Conservation (phyloP, 2,113 vertebrate genomes). For the Leucoraja erinaceus region DNA sequence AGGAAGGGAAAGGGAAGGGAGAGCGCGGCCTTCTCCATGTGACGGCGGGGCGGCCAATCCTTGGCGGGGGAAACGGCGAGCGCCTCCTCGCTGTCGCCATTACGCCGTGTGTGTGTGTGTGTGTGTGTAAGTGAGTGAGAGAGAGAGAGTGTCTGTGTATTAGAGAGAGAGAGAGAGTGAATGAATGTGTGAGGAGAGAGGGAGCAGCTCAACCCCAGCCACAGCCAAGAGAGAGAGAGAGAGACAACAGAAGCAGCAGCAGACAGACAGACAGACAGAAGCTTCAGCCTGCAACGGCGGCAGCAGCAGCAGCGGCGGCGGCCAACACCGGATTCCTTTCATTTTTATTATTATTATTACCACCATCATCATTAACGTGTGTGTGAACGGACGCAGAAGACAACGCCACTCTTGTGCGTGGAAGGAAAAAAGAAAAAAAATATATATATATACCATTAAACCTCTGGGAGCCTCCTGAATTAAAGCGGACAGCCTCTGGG, state of each 20-base stretch:
- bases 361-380: background rate
- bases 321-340: no score
- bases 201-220: background rate
- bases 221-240: no score
- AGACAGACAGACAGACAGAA: no score
- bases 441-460: background rate
- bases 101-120: constrained; percentile 1
- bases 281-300: background rate
- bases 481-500: background rate
- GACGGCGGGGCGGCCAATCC: background rate
- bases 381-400: background rate
- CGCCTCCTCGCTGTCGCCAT: constrained; percentile 31
- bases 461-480: constrained; percentile 10
- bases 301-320: no score
- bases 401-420: background rate
- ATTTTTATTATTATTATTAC: no score
- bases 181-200: background rate
- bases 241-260: no score
- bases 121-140: background rate
- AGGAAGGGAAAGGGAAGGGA: background rate
- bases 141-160: background rate
- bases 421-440: background rate
- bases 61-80: constrained; percentile 7
- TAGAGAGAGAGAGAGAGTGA: background rate
- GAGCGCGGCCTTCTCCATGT: background rate